A percentile compares a stretch with the other conserved stretches of the same genome.
phyloP scores from a whole-genome alignment of 1,140 invertebrate genomes.

The Cherax quadricarinatus region DNA sequence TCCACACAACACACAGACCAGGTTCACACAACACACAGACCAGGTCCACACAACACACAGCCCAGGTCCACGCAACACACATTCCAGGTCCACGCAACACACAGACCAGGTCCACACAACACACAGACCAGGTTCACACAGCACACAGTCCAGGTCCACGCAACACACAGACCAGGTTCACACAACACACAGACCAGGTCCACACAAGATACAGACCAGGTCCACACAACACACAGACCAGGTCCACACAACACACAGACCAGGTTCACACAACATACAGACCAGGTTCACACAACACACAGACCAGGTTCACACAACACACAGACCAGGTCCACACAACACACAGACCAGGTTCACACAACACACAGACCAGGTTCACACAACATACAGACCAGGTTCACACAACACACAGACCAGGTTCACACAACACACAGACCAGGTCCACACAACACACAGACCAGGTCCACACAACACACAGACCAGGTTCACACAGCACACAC shows the following conservation, averaged over 20 bases:
- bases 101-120: neutral
- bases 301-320: neutral
- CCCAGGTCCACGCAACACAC: neutral
- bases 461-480: neutral
- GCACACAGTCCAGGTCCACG: neutral
- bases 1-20: neutral
- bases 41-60: neutral
- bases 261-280: too few species aligned
- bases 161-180: too few species aligned
- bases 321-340: neutral
- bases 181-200: neutral
- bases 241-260: neutral
- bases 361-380: neutral
- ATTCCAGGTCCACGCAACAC: too few species aligned
- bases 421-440: neutral
- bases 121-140: neutral
- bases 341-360: too few species aligned
- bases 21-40: neutral
- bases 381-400: neutral
- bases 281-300: neutral
- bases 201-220: neutral
- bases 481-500: neutral
- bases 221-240: neutral
- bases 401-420: neutral
- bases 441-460: neutral